Evolutionary conservation across 1,140 invertebrate genomes (phyloP).

Genomic region (Drosophila kohkoa): DNA sequence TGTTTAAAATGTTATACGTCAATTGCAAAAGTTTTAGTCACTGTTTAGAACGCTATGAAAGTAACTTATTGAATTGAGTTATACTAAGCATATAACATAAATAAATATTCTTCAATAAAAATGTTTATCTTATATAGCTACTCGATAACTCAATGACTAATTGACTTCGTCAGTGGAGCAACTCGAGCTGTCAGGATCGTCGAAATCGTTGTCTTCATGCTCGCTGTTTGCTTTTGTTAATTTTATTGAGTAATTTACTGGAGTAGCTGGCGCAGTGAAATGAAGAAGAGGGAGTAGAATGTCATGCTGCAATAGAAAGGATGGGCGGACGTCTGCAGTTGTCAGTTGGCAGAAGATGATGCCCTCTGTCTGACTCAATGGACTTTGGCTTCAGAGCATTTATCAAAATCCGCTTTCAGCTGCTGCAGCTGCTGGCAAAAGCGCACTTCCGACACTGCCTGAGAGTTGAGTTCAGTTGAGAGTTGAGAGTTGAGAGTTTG

Average conservation of each 20-base stretch:
- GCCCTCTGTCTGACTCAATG: conserved; percentile 30
- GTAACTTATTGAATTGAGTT: too few species aligned
- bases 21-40: too few species aligned
- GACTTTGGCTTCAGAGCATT: conserved; percentile 67
- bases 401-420: conserved; percentile 67
- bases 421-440: conserved; percentile 12
- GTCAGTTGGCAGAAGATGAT: conserved; percentile 22
- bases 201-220: neutral
- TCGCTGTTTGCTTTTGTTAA: conserved; percentile 17
- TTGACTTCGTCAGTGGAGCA: neutral
- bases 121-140: too few species aligned
- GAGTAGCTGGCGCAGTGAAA: conserved; percentile 8
- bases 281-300: neutral
- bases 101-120: too few species aligned
- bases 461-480: neutral
- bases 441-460: conserved; percentile 16
- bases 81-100: too few species aligned
- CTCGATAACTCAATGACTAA: neutral
- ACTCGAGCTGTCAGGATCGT: neutral
- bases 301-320: neutral
- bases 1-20: too few species aligned
- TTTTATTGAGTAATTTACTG: conserved; percentile 43
- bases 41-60: too few species aligned
- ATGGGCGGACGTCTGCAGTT: conserved; percentile 1
- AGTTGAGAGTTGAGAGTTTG: neutral